Base-by-base conservation (phyloP, 2,888 invertebrate species). In the Entomobrya multifasciata region DNA sequence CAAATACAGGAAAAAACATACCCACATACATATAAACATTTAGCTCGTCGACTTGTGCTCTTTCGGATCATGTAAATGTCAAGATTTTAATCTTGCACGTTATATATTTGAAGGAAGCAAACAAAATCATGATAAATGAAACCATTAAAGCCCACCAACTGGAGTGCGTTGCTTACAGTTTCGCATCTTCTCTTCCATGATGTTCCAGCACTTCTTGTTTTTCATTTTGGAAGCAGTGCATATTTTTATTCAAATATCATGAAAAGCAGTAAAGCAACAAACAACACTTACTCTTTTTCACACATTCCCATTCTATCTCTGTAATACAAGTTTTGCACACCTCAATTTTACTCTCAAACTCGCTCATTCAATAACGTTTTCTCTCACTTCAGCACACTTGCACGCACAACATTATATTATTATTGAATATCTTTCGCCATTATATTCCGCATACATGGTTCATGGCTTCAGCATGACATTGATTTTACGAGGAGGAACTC, bases 401-500 rank as follows among this genome's bases (percentile, higher is more conserved):
- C 22, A 13, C 17, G 36, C 22, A 22, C 5, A 0, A 1, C 36
- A 67, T 49, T 49, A 49, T 4, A 8, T 36, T 36, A 36, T 36
- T n/a, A 49, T 67, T 67, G 22, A 67, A 41, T 44, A 36, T 67
- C 20, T 36, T 36, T 25, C 62, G 30, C 57, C 25, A 57, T 25
- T 67, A 22, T 67, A 65, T 36, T 62, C 62, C 57, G 20, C 44
- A 22, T 17, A 30, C 44, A 20, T 67, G 17, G 11, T 44, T 41
- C 67, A 41, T 67, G 3, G 44, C 30, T 52, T 27, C 65, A 72
- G 25, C n/a, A 27, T 49, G 27, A 72, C 72, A 72, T 72, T 72
- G 72, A 72, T 72, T 72, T 72, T 52, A 20, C n/a, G n/a, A 47
- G 49, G 20, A 67, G 41, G n/a, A 44, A n/a, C n/a, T n/a, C n/a